Evolutionary conservation across 2,797 vertebrate species (phyloP), one percentile per base, ranked within the genome.

Genomic region (Prunella strophiata): DNA sequence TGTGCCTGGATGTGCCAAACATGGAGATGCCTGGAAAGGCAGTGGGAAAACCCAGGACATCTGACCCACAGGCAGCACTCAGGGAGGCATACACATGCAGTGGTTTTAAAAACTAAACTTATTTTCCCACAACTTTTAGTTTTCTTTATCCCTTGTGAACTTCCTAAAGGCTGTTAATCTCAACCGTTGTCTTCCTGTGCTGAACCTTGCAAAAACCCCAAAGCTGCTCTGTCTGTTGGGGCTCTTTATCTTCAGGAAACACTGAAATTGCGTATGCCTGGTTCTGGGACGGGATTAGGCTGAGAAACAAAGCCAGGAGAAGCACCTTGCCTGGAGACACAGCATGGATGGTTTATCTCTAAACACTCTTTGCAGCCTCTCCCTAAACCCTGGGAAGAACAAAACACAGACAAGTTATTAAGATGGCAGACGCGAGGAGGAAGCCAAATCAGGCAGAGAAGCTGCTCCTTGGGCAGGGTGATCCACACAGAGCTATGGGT

Each of bases 201-300:
- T 72, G 43, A 89, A 78, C 82, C 70, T 86, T 52, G 54, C 75
- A 34, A 77, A 78, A 84, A 48, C 73, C 92, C 89, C 66, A 27
- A 20, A 89, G 89, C 92, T 63, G 70, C 61, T 96, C 75, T 0
- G 10, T 85, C 89, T 80, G 92, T 78, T 87, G 89, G 72, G 36
- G 70, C 76, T 73, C 91, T 94, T 96, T 96, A 96, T 97, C 95
- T 94, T 86, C 96, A 96, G 95, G 94, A 96, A 97, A 90, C 94
- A 93, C n/a, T 0, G 8, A 85, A 86, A 83, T 91, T 9, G 1
- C 14, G 1, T 13, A 29, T 70, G 94, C 65, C 43, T 68, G 67
- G 38, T 72, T 80, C 92, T 94, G 84, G 89, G 92, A 88, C 7
- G 1, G 89, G 85, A 70, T 92, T 93, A 21, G 42, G 30, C 21